Base-by-base conservation (phyloP, 2,797 vertebrate genomes). In the Erethizon dorsatum region DNA sequence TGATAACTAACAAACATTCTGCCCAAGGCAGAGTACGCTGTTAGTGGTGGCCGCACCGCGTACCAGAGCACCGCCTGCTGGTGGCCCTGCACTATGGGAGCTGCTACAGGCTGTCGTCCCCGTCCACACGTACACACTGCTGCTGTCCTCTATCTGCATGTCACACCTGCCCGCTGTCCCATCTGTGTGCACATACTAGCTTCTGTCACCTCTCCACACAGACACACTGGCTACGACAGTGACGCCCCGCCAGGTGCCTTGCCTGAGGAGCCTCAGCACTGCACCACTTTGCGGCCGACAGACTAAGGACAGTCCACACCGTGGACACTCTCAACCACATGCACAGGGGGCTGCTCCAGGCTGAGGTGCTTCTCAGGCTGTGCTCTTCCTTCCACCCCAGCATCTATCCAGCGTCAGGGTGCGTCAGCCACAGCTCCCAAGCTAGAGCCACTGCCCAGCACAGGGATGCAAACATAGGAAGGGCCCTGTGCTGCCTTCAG, bases 1-100 rank as follows among this genome's bases (percentile, higher is more conserved):
- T 89, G 94, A 50, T 20, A 57, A 86, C 73, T 87, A 80, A 85
- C 71, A 96, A 96, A 45, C 52, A 97, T 80, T n/a, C n/a, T 83
- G 41, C 75, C 13, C 79, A 80, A 94, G 61, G 7, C 6, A 95
- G 83, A 85, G 83, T 0, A 2, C n/a, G 5, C 5, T 41, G 37
- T 22, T 54, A 41, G 69, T 33, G 75, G 79, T 7, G 14, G n/a
- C 73, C 59, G 12, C 65, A 2, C 4, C 0, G 6, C n/a, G 18
- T 7, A 59, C 50, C 15, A 41, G 5, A 50, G 87, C 13, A 6
- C 33, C 6, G 54, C 31, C 31, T 24, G 45, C 63, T 17, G 69
- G 78, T 41, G 2, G 56, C 54, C n/a, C 41, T 61, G 69, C 22
- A 56, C 13, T 24, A 7, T 13, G 41, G 80, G 65, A 54, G 73